These are phyloP conservation scores for Volucella inanis DNA, from an alignment of 2,888 invertebrate genomes.

Conservation along the genomic window DNA sequence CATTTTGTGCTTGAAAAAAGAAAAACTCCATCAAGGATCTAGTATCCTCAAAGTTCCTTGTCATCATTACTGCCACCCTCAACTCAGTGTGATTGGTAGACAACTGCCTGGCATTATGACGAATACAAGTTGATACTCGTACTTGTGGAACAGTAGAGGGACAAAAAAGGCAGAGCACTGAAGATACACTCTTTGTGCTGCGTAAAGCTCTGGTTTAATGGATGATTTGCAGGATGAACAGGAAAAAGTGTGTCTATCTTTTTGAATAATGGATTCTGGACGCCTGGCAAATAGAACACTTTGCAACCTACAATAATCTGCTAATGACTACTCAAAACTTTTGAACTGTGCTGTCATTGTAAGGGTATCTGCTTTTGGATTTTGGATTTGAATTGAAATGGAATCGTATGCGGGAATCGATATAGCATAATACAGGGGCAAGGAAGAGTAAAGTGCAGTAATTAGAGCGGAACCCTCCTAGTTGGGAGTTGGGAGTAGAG, in stretches of 20 bases:
- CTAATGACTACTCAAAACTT: slow-evolving; percentile 45
- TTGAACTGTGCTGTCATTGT: slow-evolving; percentile 13
- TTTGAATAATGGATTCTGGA: slow-evolving; percentile 32
- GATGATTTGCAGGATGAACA: slow-evolving; percentile 18
- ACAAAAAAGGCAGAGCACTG: background rate
- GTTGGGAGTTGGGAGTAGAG: background rate
- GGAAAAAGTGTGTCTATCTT: background rate
- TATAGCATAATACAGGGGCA: background rate
- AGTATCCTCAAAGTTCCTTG: background rate
- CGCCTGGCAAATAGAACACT: slow-evolving; percentile 21
- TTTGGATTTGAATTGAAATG: slow-evolving; percentile 9
- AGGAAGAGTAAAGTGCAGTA: slow-evolving; percentile 36
- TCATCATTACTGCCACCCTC: background rate
- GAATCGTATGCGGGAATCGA: slow-evolving; percentile 21
- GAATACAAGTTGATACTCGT: background rate
- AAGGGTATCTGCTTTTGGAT: background rate
- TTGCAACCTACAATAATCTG: slow-evolving; percentile 34
- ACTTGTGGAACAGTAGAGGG: no score
- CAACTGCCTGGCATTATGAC: slow-evolving; percentile 17
- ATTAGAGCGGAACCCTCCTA: slow-evolving; percentile 53
- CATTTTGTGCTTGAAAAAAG: background rate
- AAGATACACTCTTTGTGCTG: background rate
- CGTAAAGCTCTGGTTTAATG: slow-evolving; percentile 11
- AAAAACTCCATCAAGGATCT: background rate
- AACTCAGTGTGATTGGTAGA: background rate